A percentile compares a stretch with the other conserved stretches of the same genome.
Conservation (phyloP, 1,140 invertebrate genomes). For the Drosophila tristis region DNA sequence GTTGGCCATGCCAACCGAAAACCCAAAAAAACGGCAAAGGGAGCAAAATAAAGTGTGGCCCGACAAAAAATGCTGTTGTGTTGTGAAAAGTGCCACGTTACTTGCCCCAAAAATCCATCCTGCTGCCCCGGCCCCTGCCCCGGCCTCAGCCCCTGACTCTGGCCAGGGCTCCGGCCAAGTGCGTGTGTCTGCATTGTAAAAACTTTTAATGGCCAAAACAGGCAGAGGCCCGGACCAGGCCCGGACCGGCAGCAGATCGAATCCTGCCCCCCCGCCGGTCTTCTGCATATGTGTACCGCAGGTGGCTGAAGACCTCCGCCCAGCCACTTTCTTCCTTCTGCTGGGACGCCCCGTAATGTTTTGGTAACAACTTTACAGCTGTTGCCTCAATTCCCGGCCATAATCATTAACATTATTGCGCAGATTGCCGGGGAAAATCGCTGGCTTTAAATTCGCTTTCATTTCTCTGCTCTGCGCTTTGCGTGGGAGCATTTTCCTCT, state of each 20-base stretch:
- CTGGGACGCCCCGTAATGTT: slow-evolving; percentile 14
- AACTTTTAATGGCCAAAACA: slow-evolving; percentile 73
- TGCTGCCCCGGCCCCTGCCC: background rate
- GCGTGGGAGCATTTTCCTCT: background rate
- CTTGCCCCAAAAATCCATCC: slow-evolving; percentile 11
- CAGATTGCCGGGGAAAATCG: slow-evolving; percentile 31
- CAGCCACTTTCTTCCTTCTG: background rate
- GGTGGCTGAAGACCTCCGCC: slow-evolving; percentile 31
- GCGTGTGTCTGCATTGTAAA: slow-evolving; percentile 82
- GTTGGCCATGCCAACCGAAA: slow-evolving; percentile 60
- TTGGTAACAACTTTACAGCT: slow-evolving; percentile 60
- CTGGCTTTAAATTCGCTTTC: slow-evolving; percentile 47
- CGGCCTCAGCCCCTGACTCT: background rate
- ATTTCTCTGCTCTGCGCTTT: slow-evolving; percentile 4
- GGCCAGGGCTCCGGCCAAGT: slow-evolving; percentile 46
- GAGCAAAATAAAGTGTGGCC: slow-evolving; percentile 41
- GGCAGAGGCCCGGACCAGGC: slow-evolving; percentile 14
- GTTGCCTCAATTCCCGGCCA: slow-evolving; percentile 60
- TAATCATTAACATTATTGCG: slow-evolving; percentile 79
- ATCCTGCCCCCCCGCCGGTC: slow-evolving; percentile 5
- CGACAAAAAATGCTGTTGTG: slow-evolving; percentile 21
- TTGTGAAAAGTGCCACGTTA: slow-evolving; percentile 36
- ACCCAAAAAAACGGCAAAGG: slow-evolving; percentile 5
- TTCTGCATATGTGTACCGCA: slow-evolving; percentile 68
- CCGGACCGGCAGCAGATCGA: background rate